Evolutionary conservation across 2,888 invertebrate genomes (phyloP).

Genomic region (Tetrapedia diversipes): DNA sequence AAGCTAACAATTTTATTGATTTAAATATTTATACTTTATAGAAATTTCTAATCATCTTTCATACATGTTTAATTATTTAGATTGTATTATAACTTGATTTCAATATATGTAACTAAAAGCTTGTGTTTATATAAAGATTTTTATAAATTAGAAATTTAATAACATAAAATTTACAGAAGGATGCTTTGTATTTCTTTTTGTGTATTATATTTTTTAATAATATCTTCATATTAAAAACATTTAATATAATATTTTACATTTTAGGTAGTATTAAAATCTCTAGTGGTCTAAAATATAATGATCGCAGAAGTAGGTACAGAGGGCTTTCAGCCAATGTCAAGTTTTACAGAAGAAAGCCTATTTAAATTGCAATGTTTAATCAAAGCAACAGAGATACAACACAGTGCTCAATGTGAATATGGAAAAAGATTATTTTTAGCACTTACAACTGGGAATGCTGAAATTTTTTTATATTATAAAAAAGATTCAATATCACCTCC

Average conservation of each 20-base stretch:
- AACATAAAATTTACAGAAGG: neutral
- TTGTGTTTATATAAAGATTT: neutral
- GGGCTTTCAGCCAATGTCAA: constrained; percentile 53
- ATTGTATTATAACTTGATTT: neutral
- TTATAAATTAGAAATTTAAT: neutral
- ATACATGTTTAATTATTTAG: neutral
- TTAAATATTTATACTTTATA: neutral
- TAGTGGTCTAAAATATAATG: constrained; percentile 36
- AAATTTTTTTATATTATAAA: constrained; percentile 79
- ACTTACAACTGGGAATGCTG: constrained; percentile 74
- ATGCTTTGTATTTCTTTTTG: neutral
- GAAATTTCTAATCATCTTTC: neutral
- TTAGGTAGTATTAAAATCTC: constrained; percentile 41
- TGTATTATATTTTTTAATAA: neutral
- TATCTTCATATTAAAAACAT: neutral
- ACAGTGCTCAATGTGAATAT: constrained; percentile 76
- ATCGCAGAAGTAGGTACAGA: constrained; percentile 46
- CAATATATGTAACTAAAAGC: neutral
- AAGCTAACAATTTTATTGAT: constrained; percentile 15
- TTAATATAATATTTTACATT: constrained; percentile 23
- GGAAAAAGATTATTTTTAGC: constrained; percentile 77
- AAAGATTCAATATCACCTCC: constrained; percentile 70
- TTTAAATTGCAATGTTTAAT: constrained; percentile 79
- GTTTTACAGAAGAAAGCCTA: constrained; percentile 66
- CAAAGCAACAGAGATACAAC: constrained; percentile 75